phyloP scores from a whole-genome alignment of 1,140 invertebrate genomes.

The Eupeodes corollae region DNA sequence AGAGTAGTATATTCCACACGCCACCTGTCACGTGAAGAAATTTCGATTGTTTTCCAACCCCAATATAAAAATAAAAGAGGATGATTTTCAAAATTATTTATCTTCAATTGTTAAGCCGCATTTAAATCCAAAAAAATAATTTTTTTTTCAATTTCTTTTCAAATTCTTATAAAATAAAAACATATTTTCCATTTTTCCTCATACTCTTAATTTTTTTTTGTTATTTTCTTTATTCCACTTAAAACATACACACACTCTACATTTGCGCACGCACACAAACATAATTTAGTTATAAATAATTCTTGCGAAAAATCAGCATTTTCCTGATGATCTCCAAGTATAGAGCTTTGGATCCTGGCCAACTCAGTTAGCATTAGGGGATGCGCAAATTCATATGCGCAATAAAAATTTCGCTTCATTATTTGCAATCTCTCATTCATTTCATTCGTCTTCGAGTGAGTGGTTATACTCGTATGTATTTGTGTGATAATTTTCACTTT shows the following conservation, averaged over 20 bases:
- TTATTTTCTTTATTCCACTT: not conserved
- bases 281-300: constrained; percentile 35
- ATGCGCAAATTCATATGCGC: constrained; percentile 5
- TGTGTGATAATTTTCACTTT: too few species aligned
- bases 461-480: too few species aligned
- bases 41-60: too few species aligned
- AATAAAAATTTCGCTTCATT: not conserved
- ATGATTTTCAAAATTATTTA: too few species aligned
- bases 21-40: too few species aligned
- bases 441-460: too few species aligned
- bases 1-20: too few species aligned
- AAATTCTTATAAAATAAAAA: constrained; percentile 1
- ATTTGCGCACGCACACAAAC: not conserved
- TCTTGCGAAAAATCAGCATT: constrained; percentile 38
- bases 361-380: constrained; percentile 29
- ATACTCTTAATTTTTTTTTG: not conserved
- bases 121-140: too few species aligned
- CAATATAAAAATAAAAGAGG: too few species aligned
- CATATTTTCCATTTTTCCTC: not conserved
- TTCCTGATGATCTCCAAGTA: constrained; percentile 55
- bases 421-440: not conserved
- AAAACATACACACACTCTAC: not conserved
- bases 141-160: not conserved
- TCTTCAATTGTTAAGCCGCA: too few species aligned
- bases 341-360: constrained; percentile 54